Evolutionary conservation across 1,140 invertebrate genomes (phyloP).

Genomic region (Amphibalanus amphitrite): DNA sequence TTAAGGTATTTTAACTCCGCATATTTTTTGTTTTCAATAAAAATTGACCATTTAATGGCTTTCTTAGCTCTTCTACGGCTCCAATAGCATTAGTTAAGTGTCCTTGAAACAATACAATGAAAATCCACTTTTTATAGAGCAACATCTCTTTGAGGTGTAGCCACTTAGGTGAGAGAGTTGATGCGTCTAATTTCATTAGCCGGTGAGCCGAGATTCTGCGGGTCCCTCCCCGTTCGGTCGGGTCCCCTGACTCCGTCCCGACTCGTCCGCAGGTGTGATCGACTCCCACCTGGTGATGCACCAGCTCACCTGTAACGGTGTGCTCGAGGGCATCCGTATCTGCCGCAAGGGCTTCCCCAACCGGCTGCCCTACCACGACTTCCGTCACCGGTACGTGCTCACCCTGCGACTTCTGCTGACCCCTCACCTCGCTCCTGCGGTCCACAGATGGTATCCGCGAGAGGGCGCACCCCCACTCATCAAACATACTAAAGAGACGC

Average conservation of each 20-base stretch:
- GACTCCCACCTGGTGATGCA: slow-evolving; percentile 30
- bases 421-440: neutral
- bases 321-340: slow-evolving; percentile 43
- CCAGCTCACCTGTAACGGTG: slow-evolving; percentile 41
- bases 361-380: slow-evolving; percentile 18
- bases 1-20: neutral
- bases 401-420: neutral
- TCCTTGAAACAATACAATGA: neutral
- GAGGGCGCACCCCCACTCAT: neutral
- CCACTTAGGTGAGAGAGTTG: neutral
- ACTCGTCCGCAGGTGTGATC: slow-evolving; percentile 22
- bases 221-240: too few species aligned
- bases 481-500: neutral
- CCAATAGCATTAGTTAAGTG: neutral
- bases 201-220: too few species aligned
- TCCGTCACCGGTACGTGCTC: slow-evolving; percentile 14
- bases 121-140: neutral
- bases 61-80: neutral
- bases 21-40: neutral
- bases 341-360: slow-evolving; percentile 46
- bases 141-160: neutral
- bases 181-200: neutral
- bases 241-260: too few species aligned
- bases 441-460: too few species aligned
- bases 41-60: neutral